Conservation (phyloP, 2,797 vertebrate genomes). For the Aulostomus chinensis region DNA sequence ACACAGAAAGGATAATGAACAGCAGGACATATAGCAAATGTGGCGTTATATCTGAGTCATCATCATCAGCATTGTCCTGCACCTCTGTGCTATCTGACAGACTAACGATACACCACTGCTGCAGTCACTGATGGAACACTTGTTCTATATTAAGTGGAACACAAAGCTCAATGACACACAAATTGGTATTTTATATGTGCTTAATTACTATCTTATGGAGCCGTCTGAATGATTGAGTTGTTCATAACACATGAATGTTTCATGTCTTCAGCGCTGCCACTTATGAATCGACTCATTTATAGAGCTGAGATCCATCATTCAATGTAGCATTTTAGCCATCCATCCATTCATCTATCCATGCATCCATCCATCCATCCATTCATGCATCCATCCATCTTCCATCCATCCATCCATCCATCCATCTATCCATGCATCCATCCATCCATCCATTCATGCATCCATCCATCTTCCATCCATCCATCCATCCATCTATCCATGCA, state of each 20-base stretch:
- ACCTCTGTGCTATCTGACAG: conserved; percentile 10
- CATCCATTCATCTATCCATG: too few relatives aligned
- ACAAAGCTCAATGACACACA: too few relatives aligned
- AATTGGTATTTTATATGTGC: conserved; percentile 39
- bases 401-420: not conserved
- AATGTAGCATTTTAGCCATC: too few relatives aligned
- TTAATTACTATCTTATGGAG: conserved; percentile 47
- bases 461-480: too few relatives aligned
- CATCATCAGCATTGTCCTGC: conserved; percentile 14
- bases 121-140: conserved; percentile 6
- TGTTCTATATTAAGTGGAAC: conserved; percentile 5
- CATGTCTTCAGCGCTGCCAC: conserved; percentile 22
- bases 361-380: not conserved
- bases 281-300: conserved; percentile 35
- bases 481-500: too few relatives aligned
- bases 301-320: conserved; percentile 30
- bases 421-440: not conserved
- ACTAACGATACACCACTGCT: conserved; percentile 12
- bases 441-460: not conserved
- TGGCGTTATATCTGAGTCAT: conserved; percentile 38
- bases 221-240: conserved; percentile 46
- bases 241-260: conserved; percentile 49
- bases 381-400: not conserved
- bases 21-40: conserved; percentile 52
- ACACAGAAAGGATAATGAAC: conserved; percentile 44